Conservation (phyloP, 1,140 invertebrate genomes). For the Cephus cinctus region DNA sequence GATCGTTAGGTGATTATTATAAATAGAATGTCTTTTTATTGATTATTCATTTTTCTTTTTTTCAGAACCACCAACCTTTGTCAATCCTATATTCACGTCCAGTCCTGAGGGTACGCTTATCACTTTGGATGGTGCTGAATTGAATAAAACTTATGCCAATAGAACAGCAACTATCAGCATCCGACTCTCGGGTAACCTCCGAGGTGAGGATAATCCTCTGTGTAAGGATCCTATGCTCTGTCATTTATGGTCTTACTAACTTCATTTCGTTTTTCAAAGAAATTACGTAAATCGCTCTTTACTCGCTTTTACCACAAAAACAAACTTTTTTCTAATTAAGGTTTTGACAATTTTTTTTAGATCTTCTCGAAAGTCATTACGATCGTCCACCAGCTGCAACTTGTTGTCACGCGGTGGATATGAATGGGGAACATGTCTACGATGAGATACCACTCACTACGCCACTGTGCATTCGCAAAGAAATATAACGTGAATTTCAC, state of each 20-base stretch:
- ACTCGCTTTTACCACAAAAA: too few species aligned
- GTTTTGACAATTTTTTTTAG: slow-evolving; percentile 23
- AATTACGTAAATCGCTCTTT: too few species aligned
- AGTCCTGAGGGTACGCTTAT: slow-evolving; percentile 25
- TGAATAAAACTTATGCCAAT: slow-evolving; percentile 42
- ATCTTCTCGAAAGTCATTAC: slow-evolving; percentile 48
- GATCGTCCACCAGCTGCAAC: slow-evolving; percentile 41
- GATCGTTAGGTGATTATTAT: too few species aligned
- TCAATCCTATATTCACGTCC: slow-evolving; percentile 24
- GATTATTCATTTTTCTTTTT: not conserved
- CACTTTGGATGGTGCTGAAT: slow-evolving; percentile 24
- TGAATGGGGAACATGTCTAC: slow-evolving; percentile 46
- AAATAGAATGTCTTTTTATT: too few species aligned
- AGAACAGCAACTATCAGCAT: slow-evolving; percentile 42
- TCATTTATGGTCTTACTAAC: not conserved
- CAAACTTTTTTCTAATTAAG: too few species aligned
- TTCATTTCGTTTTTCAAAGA: slow-evolving; percentile 6
- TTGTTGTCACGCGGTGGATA: slow-evolving; percentile 23
- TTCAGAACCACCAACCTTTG: not conserved
- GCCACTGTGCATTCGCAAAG: slow-evolving; percentile 24
- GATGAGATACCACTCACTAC: slow-evolving; percentile 49
- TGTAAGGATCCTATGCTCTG: not conserved
- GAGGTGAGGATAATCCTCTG: slow-evolving; percentile 29
- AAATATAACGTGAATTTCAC: slow-evolving; percentile 31
- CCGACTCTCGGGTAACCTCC: slow-evolving; percentile 39